Conservation (phyloP, 2,888 invertebrate genomes). For the Synergus laeviventris region DNA sequence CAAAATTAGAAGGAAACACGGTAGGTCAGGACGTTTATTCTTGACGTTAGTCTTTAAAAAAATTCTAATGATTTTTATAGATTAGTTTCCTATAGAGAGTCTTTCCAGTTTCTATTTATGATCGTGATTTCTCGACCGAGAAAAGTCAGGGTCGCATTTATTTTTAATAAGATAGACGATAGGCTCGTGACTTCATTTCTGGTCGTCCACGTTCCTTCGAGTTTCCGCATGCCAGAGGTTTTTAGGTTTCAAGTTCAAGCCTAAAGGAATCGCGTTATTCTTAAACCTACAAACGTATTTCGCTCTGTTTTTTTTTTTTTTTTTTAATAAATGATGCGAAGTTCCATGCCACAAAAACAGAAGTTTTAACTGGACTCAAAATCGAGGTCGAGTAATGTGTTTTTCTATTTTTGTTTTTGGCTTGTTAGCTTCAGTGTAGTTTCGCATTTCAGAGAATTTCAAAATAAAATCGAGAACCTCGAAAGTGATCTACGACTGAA, state of each 20-base stretch:
- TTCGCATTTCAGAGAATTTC: not conserved
- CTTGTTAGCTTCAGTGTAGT: slow-evolving; percentile 5
- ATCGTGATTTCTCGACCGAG: slow-evolving; percentile 9
- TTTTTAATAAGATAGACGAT: not conserved
- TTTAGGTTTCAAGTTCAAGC: not conserved
- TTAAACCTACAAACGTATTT: not conserved
- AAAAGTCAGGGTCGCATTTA: not conserved
- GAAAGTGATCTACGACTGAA: slow-evolving; percentile 6
- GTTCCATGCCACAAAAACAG: not conserved
- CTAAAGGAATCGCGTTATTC: not conserved
- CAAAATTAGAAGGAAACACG: not conserved
- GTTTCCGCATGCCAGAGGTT: not conserved
- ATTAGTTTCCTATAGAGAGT: not conserved
- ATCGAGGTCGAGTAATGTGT: not conserved
- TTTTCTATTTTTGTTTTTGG: slow-evolving; percentile 32
- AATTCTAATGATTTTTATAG: not conserved
- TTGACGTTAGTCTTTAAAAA: slow-evolving; percentile 9
- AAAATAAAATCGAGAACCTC: not conserved
- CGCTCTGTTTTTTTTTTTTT: not conserved
- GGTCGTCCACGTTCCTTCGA: not conserved
- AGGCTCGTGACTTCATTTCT: not conserved
- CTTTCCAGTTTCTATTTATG: not conserved
- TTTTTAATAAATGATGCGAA: not conserved
- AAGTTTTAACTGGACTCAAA: slow-evolving; percentile 1
- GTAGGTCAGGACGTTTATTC: slow-evolving; percentile 6